A percentile compares a stretch with the other conserved stretches of the same genome.
These are phyloP conservation scores for Phanerotoma sp. DNA, from an alignment of 2,888 invertebrate species.

Conservation along the genomic window DNA sequence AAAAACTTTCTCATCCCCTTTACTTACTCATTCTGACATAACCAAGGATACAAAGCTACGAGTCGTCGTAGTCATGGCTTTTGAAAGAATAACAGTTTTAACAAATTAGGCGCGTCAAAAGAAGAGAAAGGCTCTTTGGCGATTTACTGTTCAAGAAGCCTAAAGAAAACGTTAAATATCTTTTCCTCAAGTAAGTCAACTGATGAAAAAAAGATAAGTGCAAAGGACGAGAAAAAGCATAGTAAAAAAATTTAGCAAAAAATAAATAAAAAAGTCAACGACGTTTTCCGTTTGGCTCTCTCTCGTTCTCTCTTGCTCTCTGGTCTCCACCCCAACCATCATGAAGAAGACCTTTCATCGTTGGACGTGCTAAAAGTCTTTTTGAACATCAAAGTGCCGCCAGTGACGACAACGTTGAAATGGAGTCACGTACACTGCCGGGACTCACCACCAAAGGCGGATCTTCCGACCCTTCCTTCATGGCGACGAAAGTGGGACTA, in stretches of 20 bases:
- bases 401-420: constrained; percentile 14
- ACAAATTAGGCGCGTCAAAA: constrained; percentile 50
- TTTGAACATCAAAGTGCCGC: constrained; percentile 29
- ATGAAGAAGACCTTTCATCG: constrained; percentile 15
- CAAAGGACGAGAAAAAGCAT: constrained; percentile 12
- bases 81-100: constrained; percentile 34
- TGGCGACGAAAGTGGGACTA: neutral
- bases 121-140: constrained; percentile 34
- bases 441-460: neutral
- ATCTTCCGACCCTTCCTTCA: neutral
- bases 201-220: constrained; percentile 24
- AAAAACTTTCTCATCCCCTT: constrained; percentile 9
- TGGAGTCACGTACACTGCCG: constrained; percentile 20
- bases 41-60: neutral
- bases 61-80: constrained; percentile 14
- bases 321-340: no score
- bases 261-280: constrained; percentile 17
- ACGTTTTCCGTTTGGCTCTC: constrained; percentile 14
- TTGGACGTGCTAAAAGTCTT: constrained; percentile 28
- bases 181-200: constrained; percentile 14
- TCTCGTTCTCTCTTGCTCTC: constrained; percentile 7
- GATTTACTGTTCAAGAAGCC: constrained; percentile 27
- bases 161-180: constrained; percentile 16
- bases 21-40: neutral
- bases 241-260: constrained; percentile 10